phyloP scores from a whole-genome alignment of 2,888 invertebrate species.

The Onthophagus sagittarius region DNA sequence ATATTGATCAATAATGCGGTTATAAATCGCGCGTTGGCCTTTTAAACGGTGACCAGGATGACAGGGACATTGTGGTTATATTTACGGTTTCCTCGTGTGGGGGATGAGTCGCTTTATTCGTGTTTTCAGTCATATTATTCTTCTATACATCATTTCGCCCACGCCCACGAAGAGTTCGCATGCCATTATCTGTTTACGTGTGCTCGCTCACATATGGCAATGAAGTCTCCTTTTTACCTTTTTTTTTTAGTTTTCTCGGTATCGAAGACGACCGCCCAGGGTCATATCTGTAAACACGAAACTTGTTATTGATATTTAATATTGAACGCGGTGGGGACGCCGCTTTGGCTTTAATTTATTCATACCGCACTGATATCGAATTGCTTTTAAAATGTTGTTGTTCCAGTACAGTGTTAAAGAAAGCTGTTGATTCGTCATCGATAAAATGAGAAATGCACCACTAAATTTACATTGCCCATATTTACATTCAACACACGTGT shows the following conservation, averaged over 20 bases:
- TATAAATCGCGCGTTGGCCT: slow-evolving; percentile 32
- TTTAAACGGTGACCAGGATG: slow-evolving; percentile 32
- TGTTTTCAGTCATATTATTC: slow-evolving; percentile 26
- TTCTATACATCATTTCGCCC: slow-evolving; percentile 22
- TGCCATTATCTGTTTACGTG: not conserved
- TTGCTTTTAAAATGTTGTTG: not conserved
- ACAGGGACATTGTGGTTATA: slow-evolving; percentile 32
- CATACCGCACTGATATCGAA: not conserved
- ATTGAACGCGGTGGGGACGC: not conserved
- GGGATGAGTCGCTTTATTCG: slow-evolving; percentile 20
- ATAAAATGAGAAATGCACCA: not conserved
- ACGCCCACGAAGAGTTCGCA: slow-evolving; percentile 3
- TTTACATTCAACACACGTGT: not conserved
- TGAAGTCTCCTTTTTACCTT: not conserved
- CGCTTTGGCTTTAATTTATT: not conserved
- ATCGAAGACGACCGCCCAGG: not conserved
- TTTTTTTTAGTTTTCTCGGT: not conserved
- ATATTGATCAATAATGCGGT: slow-evolving; percentile 36
- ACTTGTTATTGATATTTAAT: not conserved
- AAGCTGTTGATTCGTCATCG: no score
- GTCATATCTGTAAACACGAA: not conserved
- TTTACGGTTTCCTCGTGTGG: slow-evolving; percentile 27
- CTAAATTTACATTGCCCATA: not conserved
- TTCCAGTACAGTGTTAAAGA: no score
- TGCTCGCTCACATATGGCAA: not conserved